Evolutionary conservation across 2,888 invertebrate genomes (phyloP).

Genomic region (Ecdyonurus torrentis): DNA sequence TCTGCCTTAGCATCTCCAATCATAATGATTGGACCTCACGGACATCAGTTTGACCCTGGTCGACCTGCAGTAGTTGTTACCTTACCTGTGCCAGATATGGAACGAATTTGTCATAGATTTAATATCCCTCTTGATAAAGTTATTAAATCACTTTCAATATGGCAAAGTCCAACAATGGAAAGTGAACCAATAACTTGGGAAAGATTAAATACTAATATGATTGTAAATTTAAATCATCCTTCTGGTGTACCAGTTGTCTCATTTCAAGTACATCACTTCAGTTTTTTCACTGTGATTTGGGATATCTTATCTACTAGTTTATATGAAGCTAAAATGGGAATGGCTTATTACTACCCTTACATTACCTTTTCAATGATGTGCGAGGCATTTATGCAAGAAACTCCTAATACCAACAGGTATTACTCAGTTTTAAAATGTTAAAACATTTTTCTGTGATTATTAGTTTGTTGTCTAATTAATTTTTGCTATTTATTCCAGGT

Average conservation of each 20-base stretch:
- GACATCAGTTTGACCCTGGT: conserved; percentile 15
- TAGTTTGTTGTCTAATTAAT: not conserved
- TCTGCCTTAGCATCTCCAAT: conserved; percentile 18
- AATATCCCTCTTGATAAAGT: conserved; percentile 9
- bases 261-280: conserved; percentile 19
- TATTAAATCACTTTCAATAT: conserved; percentile 13
- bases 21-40: conserved; percentile 20
- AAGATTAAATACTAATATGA: conserved; percentile 11
- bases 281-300: conserved; percentile 20
- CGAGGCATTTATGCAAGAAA: conserved; percentile 20
- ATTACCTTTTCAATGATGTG: conserved; percentile 21
- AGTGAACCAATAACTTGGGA: conserved; percentile 16
- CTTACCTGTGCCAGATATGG: conserved; percentile 19
- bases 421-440: not conserved
- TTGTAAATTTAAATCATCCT: not conserved
- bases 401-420: conserved; percentile 3
- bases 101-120: conserved; percentile 12
- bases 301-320: conserved; percentile 16
- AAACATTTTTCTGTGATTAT: not conserved
- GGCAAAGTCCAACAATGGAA: conserved; percentile 17
- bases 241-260: conserved; percentile 13
- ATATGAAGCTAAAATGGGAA: conserved; percentile 18
- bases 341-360: conserved; percentile 18
- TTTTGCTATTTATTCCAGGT: conserved; percentile 15
- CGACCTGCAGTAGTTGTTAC: conserved; percentile 15